These are phyloP conservation scores for Cheilosia vulpina DNA, from an alignment of 2,888 invertebrate species.

Conservation along the genomic window DNA sequence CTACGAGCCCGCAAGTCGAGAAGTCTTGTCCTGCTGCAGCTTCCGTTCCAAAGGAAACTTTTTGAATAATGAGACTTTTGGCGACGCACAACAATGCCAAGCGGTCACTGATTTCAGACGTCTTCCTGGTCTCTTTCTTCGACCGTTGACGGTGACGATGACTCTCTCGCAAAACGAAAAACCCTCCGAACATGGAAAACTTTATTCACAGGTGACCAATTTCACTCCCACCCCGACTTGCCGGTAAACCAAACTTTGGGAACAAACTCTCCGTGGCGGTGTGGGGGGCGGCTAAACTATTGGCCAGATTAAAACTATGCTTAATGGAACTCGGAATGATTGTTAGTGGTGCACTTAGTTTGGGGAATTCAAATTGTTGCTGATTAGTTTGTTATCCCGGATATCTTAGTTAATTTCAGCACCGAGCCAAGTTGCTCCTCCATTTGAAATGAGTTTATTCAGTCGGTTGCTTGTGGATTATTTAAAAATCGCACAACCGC, in stretches of 20 bases:
- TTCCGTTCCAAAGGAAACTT: slow-evolving; percentile 35
- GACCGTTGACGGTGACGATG: slow-evolving; percentile 14
- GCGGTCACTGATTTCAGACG: slow-evolving; percentile 57
- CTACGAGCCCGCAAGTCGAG: slow-evolving; percentile 51
- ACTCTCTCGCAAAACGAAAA: not conserved
- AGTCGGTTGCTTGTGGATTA: not conserved
- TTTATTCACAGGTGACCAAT: slow-evolving; percentile 68
- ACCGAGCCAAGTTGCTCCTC: not conserved
- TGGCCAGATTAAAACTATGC: slow-evolving; percentile 51
- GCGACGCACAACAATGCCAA: slow-evolving; percentile 36
- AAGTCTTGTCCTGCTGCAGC: slow-evolving; percentile 33
- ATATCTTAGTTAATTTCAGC: slow-evolving; percentile 14
- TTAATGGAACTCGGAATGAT: slow-evolving; percentile 41
- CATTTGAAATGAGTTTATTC: not conserved
- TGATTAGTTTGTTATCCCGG: slow-evolving; percentile 43
- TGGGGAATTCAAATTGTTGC: slow-evolving; percentile 48
- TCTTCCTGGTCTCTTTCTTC: slow-evolving; percentile 1
- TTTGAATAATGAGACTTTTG: slow-evolving; percentile 56
- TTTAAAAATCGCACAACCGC: not conserved
- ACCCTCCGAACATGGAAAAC: slow-evolving; percentile 30
- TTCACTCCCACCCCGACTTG: slow-evolving; percentile 10
- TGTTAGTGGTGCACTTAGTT: slow-evolving; percentile 41
- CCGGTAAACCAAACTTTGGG: slow-evolving; percentile 33
- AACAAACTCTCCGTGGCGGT: not conserved
- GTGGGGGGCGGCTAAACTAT: not conserved